Percentiles rank a stretch among this genome's conserved stretches.
Conservation (phyloP, 2,797 vertebrate genomes). For the Sardinella longiceps region DNA sequence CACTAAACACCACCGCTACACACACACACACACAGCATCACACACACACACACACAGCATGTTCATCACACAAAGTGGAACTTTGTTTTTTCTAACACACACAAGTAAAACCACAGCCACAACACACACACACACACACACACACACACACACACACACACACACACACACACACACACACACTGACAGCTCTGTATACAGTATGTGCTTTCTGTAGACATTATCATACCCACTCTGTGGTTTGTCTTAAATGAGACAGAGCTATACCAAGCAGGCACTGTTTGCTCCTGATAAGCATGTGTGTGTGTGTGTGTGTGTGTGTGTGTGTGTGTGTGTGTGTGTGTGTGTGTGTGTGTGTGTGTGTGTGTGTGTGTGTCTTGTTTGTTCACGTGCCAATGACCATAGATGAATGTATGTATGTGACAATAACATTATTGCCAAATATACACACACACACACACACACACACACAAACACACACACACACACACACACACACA, state of each 20-base stretch:
- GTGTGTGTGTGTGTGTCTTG: not conserved
- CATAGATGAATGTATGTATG: too few relatives aligned
- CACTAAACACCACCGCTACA: not conserved
- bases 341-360: not conserved
- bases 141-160: not conserved
- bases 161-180: not conserved
- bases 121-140: not conserved
- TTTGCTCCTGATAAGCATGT: not conserved
- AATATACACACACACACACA: conserved; percentile 38
- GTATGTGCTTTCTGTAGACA: not conserved
- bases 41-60: not conserved
- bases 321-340: not conserved
- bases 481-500: too few relatives aligned
- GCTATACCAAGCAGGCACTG: not conserved
- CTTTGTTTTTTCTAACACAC: not conserved
- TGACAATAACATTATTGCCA: too few relatives aligned
- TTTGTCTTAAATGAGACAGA: not conserved
- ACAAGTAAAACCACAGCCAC: too few relatives aligned
- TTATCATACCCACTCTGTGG: not conserved
- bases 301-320: not conserved
- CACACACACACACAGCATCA: not conserved
- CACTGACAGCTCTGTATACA: not conserved
- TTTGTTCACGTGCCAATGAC: not conserved
- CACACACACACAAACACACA: conserved; percentile 26
- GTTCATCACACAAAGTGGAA: not conserved